Evolutionary conservation across 2,888 invertebrate species (phyloP).

Genomic region (Caenorhabditis sp.): DNA sequence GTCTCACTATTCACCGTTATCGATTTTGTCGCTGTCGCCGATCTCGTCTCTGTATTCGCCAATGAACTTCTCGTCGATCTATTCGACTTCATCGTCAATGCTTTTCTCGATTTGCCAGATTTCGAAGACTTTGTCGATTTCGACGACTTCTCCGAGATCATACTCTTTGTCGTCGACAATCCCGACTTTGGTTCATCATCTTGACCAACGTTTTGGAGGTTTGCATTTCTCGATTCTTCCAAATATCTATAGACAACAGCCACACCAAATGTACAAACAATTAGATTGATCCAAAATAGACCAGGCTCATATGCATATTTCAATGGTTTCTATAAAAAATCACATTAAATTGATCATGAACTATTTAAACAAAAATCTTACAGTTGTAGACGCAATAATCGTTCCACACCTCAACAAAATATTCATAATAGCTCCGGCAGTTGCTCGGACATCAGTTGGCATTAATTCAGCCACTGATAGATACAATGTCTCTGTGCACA

Average conservation of each 20-base stretch:
- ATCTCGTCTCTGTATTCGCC: too few species aligned
- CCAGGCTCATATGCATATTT: slow-evolving; percentile 31
- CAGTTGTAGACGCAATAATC: slow-evolving; percentile 23
- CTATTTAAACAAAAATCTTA: slow-evolving; percentile 1
- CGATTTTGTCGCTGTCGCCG: neutral
- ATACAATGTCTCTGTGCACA: slow-evolving; percentile 32
- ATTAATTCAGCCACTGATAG: slow-evolving; percentile 33
- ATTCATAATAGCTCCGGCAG: slow-evolving; percentile 22
- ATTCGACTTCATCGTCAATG: too few species aligned
- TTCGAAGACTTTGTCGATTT: too few species aligned
- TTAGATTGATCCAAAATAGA: slow-evolving; percentile 29
- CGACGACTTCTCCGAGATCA: neutral
- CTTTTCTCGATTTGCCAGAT: too few species aligned
- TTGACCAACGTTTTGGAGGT: slow-evolving; percentile 33
- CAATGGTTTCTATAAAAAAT: slow-evolving; percentile 21
- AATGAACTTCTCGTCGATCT: too few species aligned
- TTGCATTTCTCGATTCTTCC: slow-evolving; percentile 27
- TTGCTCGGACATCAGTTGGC: slow-evolving; percentile 39
- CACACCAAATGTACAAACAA: slow-evolving; percentile 17
- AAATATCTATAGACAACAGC: slow-evolving; percentile 11
- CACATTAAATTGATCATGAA: neutral
- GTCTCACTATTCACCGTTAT: neutral
- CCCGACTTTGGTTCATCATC: neutral
- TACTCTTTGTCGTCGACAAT: neutral
- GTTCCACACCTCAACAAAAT: slow-evolving; percentile 30